These are phyloP conservation scores for Rhagonycha fulva DNA, from an alignment of 2,888 invertebrate genomes.

Conservation along the genomic window DNA sequence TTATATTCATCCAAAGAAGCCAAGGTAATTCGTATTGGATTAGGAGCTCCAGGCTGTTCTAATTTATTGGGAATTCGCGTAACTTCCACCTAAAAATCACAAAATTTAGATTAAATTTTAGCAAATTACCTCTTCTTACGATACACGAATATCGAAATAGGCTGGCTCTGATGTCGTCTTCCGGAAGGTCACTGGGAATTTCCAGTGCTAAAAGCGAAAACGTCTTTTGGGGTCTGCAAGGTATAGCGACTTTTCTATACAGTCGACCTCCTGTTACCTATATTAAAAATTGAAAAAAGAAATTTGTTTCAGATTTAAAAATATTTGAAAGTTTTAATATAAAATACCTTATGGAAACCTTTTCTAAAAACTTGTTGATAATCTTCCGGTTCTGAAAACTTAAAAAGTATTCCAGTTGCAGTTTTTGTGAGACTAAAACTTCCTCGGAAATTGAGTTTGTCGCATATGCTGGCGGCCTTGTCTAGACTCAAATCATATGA, in stretches of 20 bases:
- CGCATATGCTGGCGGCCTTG: constrained; percentile 83
- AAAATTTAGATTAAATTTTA: background rate
- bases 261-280: constrained; percentile 80
- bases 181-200: constrained; percentile 82
- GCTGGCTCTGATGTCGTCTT: constrained; percentile 74
- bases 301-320: background rate
- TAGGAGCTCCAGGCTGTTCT: constrained; percentile 63
- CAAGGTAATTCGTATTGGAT: constrained; percentile 73
- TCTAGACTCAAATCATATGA: constrained; percentile 86
- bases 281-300: constrained; percentile 22
- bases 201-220: constrained; percentile 83
- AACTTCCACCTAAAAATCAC: constrained; percentile 64
- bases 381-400: constrained; percentile 85
- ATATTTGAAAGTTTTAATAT: background rate
- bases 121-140: constrained; percentile 50
- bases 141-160: constrained; percentile 76
- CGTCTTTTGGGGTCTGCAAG: constrained; percentile 86
- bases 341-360: constrained; percentile 71
- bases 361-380: constrained; percentile 86
- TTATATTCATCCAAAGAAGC: constrained; percentile 79
- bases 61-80: constrained; percentile 61
- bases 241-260: constrained; percentile 84
- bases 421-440: constrained; percentile 87
- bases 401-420: constrained; percentile 85
- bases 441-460: constrained; percentile 87